Evolutionary conservation across 2,888 invertebrate genomes (phyloP), one percentile per base, ranked within the genome.

Genomic region (Creontiades dilutus): DNA sequence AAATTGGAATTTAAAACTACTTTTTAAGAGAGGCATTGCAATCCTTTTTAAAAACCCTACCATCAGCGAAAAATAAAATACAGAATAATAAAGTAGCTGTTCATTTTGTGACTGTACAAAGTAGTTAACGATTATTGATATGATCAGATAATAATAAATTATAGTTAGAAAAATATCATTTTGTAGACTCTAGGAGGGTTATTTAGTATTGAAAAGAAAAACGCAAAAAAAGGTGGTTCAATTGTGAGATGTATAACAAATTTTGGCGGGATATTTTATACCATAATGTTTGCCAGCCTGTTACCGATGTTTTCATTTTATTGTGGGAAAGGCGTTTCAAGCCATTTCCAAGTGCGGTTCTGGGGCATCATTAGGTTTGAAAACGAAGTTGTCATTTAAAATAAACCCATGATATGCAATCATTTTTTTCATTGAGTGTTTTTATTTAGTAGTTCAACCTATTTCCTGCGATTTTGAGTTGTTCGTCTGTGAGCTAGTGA

Each of bases 391-490:
- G 37, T 90, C 47, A 78, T 82, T 37, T 82, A 37, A 90, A 91
- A 91, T 91, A 91, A 91, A 91, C 90, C 90, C 89, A 91, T 91
- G 89, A 89, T 91, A 91, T 90, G 90, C 91, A 91, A 90, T 91
- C 90, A 90, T 90, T 91, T 89, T 85, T 88, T 68, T 52, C 52
- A 76, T 9, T n/a, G 14, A 16, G 46, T 48, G 55, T 55, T 81
- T 4, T 82, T 52, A 82, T 82, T 82, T 82, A 19, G 5, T 57
- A n/a, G n/a, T 76, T 37, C 37, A 9, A 76, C 76, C 37, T 37
- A 11, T 14, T 46, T 81, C 80, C 80, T 81, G 37, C 3, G 37
- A 37, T 37, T 37, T 7, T 37, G 37, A 37, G 37, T 37, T 37
- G 3, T 37, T 37, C 37, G 3, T 37, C 7, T 37, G 7, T 37